These are phyloP conservation scores for Spea bombifrons DNA, from an alignment of 2,113 vertebrate genomes.

Conservation along the genomic window DNA sequence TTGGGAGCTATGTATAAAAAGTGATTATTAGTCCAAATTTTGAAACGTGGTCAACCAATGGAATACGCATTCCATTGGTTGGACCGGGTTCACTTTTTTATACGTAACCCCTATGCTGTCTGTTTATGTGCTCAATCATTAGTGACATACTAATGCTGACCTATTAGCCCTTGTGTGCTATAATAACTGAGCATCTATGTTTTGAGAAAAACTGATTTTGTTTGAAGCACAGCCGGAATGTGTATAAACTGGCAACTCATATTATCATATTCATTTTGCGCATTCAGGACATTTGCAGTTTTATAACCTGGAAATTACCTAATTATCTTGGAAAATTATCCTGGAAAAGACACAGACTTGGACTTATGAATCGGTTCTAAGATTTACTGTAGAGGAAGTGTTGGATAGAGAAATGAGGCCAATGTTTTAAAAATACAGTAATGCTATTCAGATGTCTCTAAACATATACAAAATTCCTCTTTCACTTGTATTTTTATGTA, in stretches of 20 bases:
- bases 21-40: no score
- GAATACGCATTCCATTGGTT: no score
- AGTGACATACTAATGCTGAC: no score
- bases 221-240: not conserved
- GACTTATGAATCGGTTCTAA: not conserved
- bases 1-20: no score
- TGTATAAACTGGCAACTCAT: conserved; percentile 3
- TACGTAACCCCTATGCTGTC: no score
- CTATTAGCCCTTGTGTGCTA: no score
- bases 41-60: no score
- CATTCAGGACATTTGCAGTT: not conserved
- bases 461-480: not conserved
- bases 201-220: no score
- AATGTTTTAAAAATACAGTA: not conserved
- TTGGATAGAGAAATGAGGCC: not conserved
- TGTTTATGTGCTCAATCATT: no score
- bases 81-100: no score
- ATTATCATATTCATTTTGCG: not conserved
- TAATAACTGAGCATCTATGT: no score
- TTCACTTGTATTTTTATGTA: not conserved
- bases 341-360: not conserved
- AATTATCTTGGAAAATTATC: not conserved
- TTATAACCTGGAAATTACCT: not conserved
- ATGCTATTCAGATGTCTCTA: not conserved
- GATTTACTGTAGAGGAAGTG: not conserved